Evolutionary conservation across 2,113 vertebrate species (phyloP), one percentile per base, ranked within the genome.

Genomic region (Mirza zaza): DNA sequence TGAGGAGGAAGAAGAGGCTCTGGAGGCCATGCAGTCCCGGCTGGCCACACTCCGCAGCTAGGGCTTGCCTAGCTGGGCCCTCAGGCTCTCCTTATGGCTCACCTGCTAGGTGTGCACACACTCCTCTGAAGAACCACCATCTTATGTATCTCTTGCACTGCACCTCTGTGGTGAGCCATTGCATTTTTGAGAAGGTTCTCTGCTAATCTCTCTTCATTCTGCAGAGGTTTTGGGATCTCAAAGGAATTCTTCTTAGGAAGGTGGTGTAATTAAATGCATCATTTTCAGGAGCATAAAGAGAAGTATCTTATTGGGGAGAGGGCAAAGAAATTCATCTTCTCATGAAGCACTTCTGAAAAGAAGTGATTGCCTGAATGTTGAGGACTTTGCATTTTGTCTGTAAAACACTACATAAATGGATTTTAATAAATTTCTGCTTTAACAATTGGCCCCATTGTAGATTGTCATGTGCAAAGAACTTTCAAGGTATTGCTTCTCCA

Each of bases 1-100:
- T 0, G 99, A 99, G 92, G 99, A 99, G 71, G 99, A 99, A 23
- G 99, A 99, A 29, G 99, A 99, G 48, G 99, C 99, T 97, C 99
- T 99, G 18, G 99, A 99, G 93, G 99, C 98, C 0, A 99, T 99
- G 99, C 99, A 99, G 98, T 99, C 99, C 0, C 99, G 99, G 6
- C 61, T 99, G 93, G 99, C 99, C 14, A 99, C 99, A 0, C 98
- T 99, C 55, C 98, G 99, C 36, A 99, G 99, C 98, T 99, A 99
- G 98, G 97, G 39, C 0, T 0, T n/a, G 32, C 85, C 91, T 55
- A 85, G 77, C 12, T 17, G 42, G 59, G 86, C 36, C 20, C 90
- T 39, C 12, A 2, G 27, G 75, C 27, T 76, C 32, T 85, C 48
- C 63, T 73, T 63, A 9, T 8, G 39, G 82, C 63, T 73, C 55